Base-by-base conservation (phyloP, 2,797 vertebrate species). In the Acropternis orthonyx region DNA sequence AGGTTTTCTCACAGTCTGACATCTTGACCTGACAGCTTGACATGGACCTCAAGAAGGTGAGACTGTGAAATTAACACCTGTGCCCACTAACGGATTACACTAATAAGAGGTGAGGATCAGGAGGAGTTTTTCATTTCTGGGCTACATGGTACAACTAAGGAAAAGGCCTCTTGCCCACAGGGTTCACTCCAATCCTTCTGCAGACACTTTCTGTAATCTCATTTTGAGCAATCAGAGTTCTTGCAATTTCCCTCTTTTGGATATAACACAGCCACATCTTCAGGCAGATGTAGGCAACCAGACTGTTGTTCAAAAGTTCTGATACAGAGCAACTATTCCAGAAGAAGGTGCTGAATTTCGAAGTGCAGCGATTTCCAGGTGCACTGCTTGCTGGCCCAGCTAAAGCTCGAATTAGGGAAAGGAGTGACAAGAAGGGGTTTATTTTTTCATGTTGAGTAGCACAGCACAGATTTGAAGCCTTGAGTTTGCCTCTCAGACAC, bases 201-300 rank as follows among this genome's bases (percentile, higher is more conserved):
- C 3, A 21, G 26, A 69, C 69, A 76, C 5, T 23, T 82, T 37
- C 63, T 75, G 20, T 27, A 89, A 54, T 12, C 14, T 30, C 18
- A 32, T 30, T 61, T n/a, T 49, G 19, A 41, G 43, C 67, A 78
- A 49, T 8, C 26, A 23, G 28, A 82, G 23, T 56, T 56, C 30
- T 32, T 54, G 23, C 2, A 3, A 1, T 49, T 81, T 81, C 34
- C 8, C 10, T 6, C 21, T 79, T 80, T 67, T 26, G 6, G 23
- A 17, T 85, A 65, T 59, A 92, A 71, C 23, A 62, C 0, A 0
- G 26, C 12, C 9, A 20, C 1, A 2, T 59, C 55, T 85, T 72
- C 2, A 3, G 52, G 6, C 9, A 79, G 26, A 13, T 63, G 13
- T 15, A 19, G 56, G 56, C 22, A 19, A 19, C 21, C 34, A 34